Conservation (phyloP, 2,888 invertebrate species). For the Neria commutata region DNA sequence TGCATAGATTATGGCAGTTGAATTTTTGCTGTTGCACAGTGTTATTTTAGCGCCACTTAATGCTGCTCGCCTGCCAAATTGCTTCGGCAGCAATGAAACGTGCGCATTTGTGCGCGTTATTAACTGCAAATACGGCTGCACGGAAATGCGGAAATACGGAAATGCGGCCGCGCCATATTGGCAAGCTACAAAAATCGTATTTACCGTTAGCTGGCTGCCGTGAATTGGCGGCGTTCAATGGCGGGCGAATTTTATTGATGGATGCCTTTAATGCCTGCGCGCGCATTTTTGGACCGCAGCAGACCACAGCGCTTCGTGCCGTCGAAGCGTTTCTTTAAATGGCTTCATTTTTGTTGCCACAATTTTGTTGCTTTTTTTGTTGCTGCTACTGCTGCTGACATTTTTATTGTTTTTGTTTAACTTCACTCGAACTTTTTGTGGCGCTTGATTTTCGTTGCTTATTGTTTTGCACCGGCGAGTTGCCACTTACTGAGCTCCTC, state of each 20-base stretch:
- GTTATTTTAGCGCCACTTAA: no score
- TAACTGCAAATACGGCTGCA: background rate
- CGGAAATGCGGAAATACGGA: background rate
- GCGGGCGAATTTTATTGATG: background rate
- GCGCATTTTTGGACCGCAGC: background rate
- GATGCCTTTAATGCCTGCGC: background rate
- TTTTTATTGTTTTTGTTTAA: slow-evolving; percentile 11
- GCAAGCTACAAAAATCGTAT: no score
- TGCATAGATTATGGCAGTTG: no score
- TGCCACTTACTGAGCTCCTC: no score
- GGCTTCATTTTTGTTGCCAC: background rate
- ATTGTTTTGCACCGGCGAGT: no score
- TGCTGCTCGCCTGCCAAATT: no score
- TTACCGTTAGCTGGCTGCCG: no score
- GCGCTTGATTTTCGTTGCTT: no score
- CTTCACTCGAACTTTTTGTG: slow-evolving; percentile 45
- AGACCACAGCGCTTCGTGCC: no score
- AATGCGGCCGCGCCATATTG: background rate
- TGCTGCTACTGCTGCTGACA: background rate
- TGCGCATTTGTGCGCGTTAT: background rate
- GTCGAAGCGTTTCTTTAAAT: background rate
- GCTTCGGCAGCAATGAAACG: no score
- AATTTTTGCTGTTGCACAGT: no score
- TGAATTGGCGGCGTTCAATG: background rate
- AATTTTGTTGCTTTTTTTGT: no score